A percentile compares a stretch with the other conserved stretches of the same genome.
Conservation (phyloP, 2,113 vertebrate genomes). For the Bos javanicus region DNA sequence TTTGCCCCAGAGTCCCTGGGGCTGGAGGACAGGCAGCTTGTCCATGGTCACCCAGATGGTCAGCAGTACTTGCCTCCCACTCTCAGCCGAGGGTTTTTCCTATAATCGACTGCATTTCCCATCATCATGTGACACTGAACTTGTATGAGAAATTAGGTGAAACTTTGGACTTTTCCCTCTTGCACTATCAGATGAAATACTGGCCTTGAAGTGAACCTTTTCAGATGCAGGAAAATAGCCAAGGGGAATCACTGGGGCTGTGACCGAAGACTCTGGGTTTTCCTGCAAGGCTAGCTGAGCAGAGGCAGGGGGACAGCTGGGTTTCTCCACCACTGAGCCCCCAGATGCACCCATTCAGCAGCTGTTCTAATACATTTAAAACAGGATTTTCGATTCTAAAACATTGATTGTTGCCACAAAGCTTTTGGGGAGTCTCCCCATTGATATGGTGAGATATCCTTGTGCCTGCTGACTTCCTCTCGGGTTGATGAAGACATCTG, state of each 20-base stretch:
- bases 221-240: not conserved
- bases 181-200: constrained; percentile 45
- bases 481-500: not conserved
- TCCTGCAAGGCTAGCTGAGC: not conserved
- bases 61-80: not conserved
- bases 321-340: not conserved
- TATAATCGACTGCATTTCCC: not conserved
- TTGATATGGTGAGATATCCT: not conserved
- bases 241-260: not conserved
- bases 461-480: not conserved
- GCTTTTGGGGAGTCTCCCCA: not conserved
- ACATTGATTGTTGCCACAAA: not conserved
- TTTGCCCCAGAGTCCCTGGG: not conserved
- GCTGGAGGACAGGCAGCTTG: not conserved
- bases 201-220: constrained; percentile 56
- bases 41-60: not conserved
- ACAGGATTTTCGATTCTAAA: not conserved
- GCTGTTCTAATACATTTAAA: not conserved
- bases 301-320: accelerated
- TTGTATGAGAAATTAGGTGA: constrained; percentile 7
- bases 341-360: not conserved
- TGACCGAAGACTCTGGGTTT: not conserved
- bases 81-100: not conserved
- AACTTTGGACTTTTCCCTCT: not conserved
- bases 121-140: not conserved